Conservation (phyloP, 2,797 vertebrate species). For the Silurus lanzhouensis region DNA sequence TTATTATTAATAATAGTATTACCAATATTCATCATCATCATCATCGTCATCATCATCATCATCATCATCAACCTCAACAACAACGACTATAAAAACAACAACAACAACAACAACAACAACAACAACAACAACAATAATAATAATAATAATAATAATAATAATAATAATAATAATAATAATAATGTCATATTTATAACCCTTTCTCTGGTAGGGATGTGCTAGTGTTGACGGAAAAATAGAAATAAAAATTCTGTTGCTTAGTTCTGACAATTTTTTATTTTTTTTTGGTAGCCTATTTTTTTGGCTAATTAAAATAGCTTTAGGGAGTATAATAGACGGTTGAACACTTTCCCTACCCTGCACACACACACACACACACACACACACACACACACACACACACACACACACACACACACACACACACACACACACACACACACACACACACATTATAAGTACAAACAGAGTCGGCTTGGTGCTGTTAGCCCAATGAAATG, state of each 20-base stretch:
- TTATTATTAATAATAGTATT: too few relatives aligned
- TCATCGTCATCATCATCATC: conserved; percentile 4
- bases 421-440: conserved; percentile 40
- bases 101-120: background rate
- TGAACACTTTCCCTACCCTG: conserved; percentile 19
- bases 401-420: conserved; percentile 5
- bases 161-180: conserved; percentile 12
- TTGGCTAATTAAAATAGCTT: conserved; percentile 50
- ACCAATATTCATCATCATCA: background rate
- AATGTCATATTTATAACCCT: background rate
- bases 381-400: conserved; percentile 8
- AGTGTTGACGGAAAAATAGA: background rate
- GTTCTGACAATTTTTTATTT: background rate
- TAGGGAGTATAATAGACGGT: conserved; percentile 42
- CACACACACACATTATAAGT: conserved; percentile 40
- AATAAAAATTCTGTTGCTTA: background rate
- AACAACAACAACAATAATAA: background rate
- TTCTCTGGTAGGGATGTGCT: background rate
- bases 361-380: conserved; percentile 14
- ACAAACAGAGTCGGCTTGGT: conserved; percentile 45
- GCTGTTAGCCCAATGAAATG: conserved; percentile 55
- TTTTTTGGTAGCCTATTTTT: conserved; percentile 20
- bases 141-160: background rate
- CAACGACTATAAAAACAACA: background rate
- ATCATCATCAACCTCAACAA: background rate